Conservation (phyloP, 2,113 vertebrate genomes). For the Zapornia atra region DNA sequence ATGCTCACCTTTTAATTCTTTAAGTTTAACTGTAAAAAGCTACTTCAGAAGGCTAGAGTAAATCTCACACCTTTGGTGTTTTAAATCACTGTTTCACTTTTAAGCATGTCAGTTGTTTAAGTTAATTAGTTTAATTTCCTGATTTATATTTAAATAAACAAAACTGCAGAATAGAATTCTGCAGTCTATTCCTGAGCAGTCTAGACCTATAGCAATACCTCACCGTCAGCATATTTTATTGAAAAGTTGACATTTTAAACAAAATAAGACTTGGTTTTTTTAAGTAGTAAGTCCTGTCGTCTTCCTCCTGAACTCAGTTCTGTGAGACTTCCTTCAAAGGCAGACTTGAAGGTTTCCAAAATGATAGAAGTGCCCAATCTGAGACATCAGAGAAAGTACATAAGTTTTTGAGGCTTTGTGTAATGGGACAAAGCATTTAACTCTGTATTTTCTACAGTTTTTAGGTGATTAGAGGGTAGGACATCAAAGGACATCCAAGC, state of each 20-base stretch:
- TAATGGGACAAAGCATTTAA: not conserved
- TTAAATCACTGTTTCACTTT: conserved; percentile 58
- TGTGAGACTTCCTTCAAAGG: not conserved
- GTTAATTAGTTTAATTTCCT: not conserved
- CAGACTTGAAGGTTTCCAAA: not conserved
- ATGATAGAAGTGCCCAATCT: not conserved
- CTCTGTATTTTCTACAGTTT: not conserved
- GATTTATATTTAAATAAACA: not conserved
- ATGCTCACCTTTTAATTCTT: conserved; percentile 70
- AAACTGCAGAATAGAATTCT: not conserved
- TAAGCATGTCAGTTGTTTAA: conserved; percentile 32
- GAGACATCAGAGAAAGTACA: not conserved
- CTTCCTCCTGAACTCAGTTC: not conserved
- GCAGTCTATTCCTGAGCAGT: not conserved
- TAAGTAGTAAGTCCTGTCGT: not conserved
- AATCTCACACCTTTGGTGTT: conserved; percentile 64
- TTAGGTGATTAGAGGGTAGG: not conserved
- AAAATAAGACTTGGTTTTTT: not conserved
- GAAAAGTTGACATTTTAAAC: not conserved
- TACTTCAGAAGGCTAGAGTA: conserved; percentile 58
- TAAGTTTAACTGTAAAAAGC: conserved; percentile 62
- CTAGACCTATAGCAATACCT: not conserved
- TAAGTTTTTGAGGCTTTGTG: not conserved
- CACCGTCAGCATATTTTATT: not conserved
- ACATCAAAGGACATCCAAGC: not conserved